Percentiles rank a stretch among this genome's conserved stretches.
Conservation (phyloP, 2,797 vertebrate genomes). For the Pseudochirops corinnae region DNA sequence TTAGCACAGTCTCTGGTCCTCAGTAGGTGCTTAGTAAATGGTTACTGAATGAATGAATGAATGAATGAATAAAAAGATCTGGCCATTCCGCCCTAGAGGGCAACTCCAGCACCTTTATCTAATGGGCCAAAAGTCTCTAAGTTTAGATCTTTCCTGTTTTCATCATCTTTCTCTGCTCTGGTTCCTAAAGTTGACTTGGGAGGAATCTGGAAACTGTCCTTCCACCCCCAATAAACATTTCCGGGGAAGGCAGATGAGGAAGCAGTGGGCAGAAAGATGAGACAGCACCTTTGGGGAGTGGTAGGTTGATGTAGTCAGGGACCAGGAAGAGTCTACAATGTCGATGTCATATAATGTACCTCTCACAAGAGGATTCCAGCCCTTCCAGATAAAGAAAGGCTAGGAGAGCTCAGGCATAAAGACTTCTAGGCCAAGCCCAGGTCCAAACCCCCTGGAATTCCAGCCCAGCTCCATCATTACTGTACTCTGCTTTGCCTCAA, state of each 20-base stretch:
- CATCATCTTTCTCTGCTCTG: neutral
- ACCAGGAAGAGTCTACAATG: neutral
- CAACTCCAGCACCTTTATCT: neutral
- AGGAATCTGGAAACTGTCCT: neutral
- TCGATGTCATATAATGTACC: neutral
- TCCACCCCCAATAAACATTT: neutral
- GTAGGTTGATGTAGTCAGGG: neutral
- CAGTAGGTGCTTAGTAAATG: neutral
- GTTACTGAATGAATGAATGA: neutral
- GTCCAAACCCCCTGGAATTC: neutral
- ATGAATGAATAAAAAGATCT: neutral
- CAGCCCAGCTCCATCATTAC: neutral
- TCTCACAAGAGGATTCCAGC: neutral
- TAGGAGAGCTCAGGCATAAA: no score
- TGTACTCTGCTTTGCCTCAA: neutral
- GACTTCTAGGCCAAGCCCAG: neutral
- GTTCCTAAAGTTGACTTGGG: neutral
- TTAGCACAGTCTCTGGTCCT: neutral
- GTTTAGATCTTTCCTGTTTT: neutral
- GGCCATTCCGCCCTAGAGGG: neutral
- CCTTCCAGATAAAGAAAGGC: fast-evolving
- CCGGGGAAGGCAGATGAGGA: neutral
- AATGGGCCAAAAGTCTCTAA: neutral
- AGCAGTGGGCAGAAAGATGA: neutral
- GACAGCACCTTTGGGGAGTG: neutral